Evolutionary conservation across 2,888 invertebrate genomes (phyloP).

Genomic region (Gisinianus flammeolus): DNA sequence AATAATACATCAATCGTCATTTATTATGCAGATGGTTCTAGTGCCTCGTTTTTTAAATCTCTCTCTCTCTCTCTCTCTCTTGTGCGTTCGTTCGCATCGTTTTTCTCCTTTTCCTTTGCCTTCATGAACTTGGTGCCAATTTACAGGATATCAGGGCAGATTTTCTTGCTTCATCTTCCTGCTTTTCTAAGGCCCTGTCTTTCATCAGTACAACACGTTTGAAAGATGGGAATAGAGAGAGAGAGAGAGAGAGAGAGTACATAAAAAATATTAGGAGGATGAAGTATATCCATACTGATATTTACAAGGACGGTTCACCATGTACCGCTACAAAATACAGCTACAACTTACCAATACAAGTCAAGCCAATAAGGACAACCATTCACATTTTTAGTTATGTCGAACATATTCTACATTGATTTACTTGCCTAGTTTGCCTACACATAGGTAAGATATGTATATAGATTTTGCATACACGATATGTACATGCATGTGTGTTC

Average conservation of each 20-base stretch:
- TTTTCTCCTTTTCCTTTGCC: not conserved
- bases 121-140: not conserved
- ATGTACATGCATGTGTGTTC: no score
- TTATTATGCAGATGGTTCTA: slow-evolving; percentile 7
- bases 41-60: no score
- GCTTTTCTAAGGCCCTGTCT: not conserved
- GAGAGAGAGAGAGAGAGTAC: no score
- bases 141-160: slow-evolving; percentile 3
- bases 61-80: no score
- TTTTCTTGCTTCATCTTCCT: slow-evolving; percentile 9
- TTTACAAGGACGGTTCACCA: not conserved
- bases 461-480: no score
- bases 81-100: no score
- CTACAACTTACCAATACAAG: not conserved
- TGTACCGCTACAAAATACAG: not conserved
- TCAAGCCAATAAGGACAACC: not conserved
- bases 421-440: no score
- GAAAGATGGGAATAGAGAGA: not conserved
- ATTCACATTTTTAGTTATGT: slow-evolving; percentile 1
- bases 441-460: no score
- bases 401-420: not conserved
- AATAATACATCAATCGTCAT: slow-evolving; percentile 14
- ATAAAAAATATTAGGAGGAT: no score
- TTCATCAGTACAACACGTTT: not conserved
- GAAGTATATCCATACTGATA: no score